Conservation (phyloP, 2,113 vertebrate genomes). For the Marmota flaviventris region DNA sequence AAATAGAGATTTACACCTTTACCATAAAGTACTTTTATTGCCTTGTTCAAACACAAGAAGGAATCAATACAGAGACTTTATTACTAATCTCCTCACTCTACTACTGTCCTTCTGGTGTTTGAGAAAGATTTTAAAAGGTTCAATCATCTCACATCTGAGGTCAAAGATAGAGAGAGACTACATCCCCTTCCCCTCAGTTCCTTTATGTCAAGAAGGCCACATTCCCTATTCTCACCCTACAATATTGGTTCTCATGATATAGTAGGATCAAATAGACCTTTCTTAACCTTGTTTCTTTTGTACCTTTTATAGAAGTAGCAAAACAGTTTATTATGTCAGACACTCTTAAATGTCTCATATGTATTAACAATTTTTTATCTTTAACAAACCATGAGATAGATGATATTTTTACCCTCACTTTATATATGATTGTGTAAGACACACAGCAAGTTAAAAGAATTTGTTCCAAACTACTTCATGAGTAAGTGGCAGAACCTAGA, state of each 20-base stretch:
- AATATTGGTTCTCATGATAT: not conserved
- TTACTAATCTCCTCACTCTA: not conserved
- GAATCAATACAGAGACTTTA: not conserved
- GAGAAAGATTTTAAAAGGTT: not conserved
- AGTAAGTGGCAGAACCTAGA: not conserved
- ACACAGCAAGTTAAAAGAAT: not conserved
- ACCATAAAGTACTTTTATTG: not conserved
- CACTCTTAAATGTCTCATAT: not conserved
- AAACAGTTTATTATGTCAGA: not conserved
- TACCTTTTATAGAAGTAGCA: constrained; percentile 10
- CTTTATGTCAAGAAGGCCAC: not conserved
- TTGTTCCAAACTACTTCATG: not conserved
- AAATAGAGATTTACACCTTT: constrained; percentile 39
- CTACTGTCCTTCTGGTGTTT: not conserved
- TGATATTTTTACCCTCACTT: not conserved
- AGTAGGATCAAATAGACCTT: not conserved
- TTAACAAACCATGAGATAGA: not conserved
- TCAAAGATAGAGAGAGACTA: not conserved
- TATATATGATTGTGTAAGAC: not conserved
- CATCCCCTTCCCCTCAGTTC: not conserved
- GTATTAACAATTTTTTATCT: not conserved
- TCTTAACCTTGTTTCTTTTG: not conserved
- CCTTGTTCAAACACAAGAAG: not conserved
- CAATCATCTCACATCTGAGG: not conserved
- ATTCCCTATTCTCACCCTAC: not conserved